A percentile compares a stretch with the other conserved stretches of the same genome.
Conservation (phyloP, 2,797 vertebrate genomes). For the Smutsia temminckii region DNA sequence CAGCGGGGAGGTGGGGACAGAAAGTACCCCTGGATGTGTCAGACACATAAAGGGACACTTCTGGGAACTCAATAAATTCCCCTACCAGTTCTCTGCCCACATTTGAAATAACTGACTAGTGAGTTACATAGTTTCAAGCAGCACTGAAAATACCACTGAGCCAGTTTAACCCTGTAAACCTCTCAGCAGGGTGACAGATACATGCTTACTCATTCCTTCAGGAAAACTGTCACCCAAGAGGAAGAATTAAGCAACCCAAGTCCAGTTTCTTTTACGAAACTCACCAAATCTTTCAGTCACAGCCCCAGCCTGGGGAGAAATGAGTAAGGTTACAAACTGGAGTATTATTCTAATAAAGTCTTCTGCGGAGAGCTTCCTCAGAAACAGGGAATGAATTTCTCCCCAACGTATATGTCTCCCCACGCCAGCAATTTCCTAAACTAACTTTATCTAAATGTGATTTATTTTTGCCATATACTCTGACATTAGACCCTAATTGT, state of each 20-base stretch:
- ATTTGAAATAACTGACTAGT: background rate
- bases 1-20: background rate
- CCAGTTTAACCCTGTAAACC: background rate
- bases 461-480: background rate
- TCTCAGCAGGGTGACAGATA: background rate
- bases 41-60: background rate
- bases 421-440: background rate
- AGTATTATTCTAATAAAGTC: background rate
- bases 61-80: background rate
- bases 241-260: background rate
- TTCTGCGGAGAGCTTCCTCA: background rate
- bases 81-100: background rate
- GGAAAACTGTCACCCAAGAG: background rate
- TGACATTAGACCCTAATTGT: background rate
- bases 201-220: background rate
- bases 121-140: background rate
- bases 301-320: background rate
- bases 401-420: background rate
- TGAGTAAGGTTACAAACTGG: background rate
- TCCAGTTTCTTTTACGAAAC: background rate
- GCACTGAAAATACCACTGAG: background rate
- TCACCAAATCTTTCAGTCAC: background rate
- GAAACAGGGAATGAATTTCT: background rate
- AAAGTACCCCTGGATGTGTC: background rate
- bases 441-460: background rate